Base-by-base conservation (phyloP, 2,797 vertebrate species). In the Galago senegalensis region DNA sequence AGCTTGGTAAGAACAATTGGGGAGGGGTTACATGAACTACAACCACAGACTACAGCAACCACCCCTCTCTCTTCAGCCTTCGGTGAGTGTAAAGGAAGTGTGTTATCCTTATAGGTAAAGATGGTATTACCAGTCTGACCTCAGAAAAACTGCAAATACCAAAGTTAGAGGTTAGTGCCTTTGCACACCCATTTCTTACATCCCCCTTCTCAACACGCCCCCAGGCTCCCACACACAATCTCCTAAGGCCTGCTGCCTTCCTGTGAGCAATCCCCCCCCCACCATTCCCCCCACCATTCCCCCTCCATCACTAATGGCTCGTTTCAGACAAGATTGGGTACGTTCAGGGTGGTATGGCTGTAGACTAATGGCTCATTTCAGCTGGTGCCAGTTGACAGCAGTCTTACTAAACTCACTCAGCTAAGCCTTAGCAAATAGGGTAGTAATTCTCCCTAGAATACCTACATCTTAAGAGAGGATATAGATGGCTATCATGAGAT, bases 91-190 rank as follows among this genome's bases (percentile, higher is more conserved):
- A 6, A 72, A 61, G 83, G 8, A 17, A 18, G 43, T 0, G 0
- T 3, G 12, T 58, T 3, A 2, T 40, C 49, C 40, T 37, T 86
- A n/a, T 60, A 8, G 0, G 0, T 1, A 2, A 27, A 8, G 40
- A 17, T 0, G 11, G 18, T 65, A 14, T 2, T 9, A 17, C 11
- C 85, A 40, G 18, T 23, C 67, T 88, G 17, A 10, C 14, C 73
- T 70, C 61, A 25, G 16, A 34, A 67, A 31, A 34, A 20, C 34
- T 0, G 2, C 49, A 65, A n/a, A 14, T 27, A 31, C 80, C 14
- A 3, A 34, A 10, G 17, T 18, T 46, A 34, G 34, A 25, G 8
- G 3, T 37, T 6, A 18, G 13, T 3, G 6, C 56, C 40, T 27
- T 46, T 29, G n/a, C 25, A 63, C 1, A 8, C 7, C 34, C n/a